Base-by-base conservation (phyloP, 2,113 vertebrate species). In the Takifugu flavidus region DNA sequence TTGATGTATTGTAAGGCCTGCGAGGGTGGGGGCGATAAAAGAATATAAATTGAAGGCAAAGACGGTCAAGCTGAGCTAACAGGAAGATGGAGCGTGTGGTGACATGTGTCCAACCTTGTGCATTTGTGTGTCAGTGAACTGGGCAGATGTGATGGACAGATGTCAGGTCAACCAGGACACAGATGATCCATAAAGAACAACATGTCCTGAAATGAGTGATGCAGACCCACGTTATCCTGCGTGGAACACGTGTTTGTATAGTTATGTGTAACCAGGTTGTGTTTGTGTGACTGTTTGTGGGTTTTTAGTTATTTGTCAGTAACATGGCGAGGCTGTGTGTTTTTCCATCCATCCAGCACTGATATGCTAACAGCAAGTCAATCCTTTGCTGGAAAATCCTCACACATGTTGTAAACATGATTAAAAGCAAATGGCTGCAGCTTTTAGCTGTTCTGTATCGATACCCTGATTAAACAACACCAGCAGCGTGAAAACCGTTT, bases 141-240 rank as follows among this genome's bases (percentile, higher is more conserved):
- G 31, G 51, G 60, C 70, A 84, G 76, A 87, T 81, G 76, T 79
- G 75, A 80, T 10, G 11, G 56, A 64, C 80, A 87, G 76, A 83
- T 83, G 82, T 78, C 59, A 42, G 34, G 34, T 47, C 56, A 58
- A 55, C 57, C 53, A 25, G 57, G 65, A 72, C 63, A 56, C 52
- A 1, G 2, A 59, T 66, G 65, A 56, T 63, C 51, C 52, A 58
- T 65, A 53, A 67, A 75, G 78, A 62, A 75, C 81, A 72, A 7
- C 56, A 34, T 60, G 75, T 75, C 69, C 67, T 72, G 27, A 64
- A 64, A 75, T 62, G 47, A 74, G 53, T 29, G 50, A 77, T 62
- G 70, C 54, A 53, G 52, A 43, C 25, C 55, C 10, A 53, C 26
- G 31, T 70, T 67, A 62, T 53, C 66, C 56, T 15, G n/a, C 29